These are phyloP conservation scores for Amazona guildingii DNA, from an alignment of 2,113 vertebrate genomes.

Conservation along the genomic window DNA sequence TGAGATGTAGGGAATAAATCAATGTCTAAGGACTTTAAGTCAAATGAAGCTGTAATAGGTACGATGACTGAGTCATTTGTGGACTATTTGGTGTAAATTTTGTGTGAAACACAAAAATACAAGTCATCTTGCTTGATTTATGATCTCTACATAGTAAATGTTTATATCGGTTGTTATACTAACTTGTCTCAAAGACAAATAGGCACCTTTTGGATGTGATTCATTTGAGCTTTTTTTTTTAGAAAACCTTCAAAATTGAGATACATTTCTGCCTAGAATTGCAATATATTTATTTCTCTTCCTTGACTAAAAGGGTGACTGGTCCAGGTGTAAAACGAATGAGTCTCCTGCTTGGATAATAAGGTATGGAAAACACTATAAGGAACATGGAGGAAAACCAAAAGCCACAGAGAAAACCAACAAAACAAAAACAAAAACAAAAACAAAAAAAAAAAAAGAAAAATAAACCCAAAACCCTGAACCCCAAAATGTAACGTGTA, in stretches of 20 bases:
- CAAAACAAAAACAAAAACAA: too few relatives aligned
- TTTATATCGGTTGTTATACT: not conserved
- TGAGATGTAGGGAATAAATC: not conserved
- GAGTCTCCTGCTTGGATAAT: not conserved
- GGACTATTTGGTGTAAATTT: not conserved
- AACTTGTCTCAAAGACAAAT: not conserved
- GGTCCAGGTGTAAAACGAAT: not conserved
- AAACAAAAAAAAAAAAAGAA: too few relatives aligned
- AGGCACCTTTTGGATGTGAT: not conserved
- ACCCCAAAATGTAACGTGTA: not conserved
- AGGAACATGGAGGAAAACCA: not conserved
- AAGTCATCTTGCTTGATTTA: not conserved
- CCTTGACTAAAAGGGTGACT: not conserved
- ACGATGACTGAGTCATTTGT: not conserved
- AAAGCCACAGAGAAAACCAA: not conserved
- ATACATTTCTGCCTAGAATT: not conserved
- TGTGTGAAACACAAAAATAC: not conserved
- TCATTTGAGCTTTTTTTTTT: not conserved
- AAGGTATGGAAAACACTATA: not conserved
- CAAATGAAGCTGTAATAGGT: not conserved
- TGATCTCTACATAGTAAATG: not conserved
- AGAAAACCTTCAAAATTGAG: not conserved
- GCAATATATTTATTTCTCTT: not conserved
- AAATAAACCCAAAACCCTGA: too few relatives aligned
- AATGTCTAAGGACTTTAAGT: not conserved